Evolutionary conservation across 2,797 vertebrate genomes (phyloP), one percentile per base, ranked within the genome.

Genomic region (Fistularia commersonii): DNA sequence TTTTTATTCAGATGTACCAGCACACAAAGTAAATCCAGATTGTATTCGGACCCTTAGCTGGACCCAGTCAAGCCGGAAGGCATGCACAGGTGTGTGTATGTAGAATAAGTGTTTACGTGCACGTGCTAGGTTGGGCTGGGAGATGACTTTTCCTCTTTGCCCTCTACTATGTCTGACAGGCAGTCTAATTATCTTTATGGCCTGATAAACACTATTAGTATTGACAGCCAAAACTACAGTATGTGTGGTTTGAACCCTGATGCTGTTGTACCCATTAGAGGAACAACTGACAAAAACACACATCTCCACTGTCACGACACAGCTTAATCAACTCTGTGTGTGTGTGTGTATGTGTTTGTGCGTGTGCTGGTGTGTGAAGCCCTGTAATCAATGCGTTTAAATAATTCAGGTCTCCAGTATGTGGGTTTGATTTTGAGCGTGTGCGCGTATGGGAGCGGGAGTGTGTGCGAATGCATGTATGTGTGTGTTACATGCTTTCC

Each of bases 1-100:
- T 87, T 86, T 79, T 83, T 84, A 83, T 87, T 86, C 86, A 87
- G 71, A 74, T 52, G 72, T 78, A 83, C 81, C 82, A 73, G 69
- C 65, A 74, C 57, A 81, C 69, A 60, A 75, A 84, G 84, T 83
- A 71, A 83, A 85, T 86, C 86, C 83, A 80, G 77, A 84, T 72
- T 74, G 79, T 83, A 82, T 85, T 85, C 77, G 84, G 82, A 88
- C 79, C 86, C 70, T 69, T 76, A 79, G 76, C 70, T 80, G 69
- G 73, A 79, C 61, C 51, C 66, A 72, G 54, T 74, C 63, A 68
- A 64, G 68, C 77, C 73, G 54, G 45, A 44, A 69, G 32, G 54
- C 48, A 36, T 15, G 36, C 32, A n/a, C 15, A 7, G 43, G 44
- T 38, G 42, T 8, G 40, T 32, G 35, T 52, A 42, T 34, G 48